Percentiles rank a stretch among this genome's conserved stretches.
phyloP scores from a whole-genome alignment of 2,113 vertebrate species.

The Lutjanus erythropterus region DNA sequence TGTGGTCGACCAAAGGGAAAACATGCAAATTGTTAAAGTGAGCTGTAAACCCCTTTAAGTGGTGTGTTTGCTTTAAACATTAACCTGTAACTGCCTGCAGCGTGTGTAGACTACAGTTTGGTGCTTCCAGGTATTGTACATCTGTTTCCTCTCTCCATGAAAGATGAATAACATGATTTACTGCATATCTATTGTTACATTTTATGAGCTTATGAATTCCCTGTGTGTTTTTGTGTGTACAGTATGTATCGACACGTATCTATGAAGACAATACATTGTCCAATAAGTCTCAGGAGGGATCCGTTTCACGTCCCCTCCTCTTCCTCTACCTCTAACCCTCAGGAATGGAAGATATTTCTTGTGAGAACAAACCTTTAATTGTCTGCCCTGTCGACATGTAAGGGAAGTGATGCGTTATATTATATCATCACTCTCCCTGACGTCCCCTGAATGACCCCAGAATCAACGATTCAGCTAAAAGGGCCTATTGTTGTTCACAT shows the following conservation, averaged over 20 bases:
- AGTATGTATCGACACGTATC: constrained; percentile 63
- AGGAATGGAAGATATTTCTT: constrained; percentile 77
- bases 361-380: constrained; percentile 84
- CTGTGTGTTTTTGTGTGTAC: constrained; percentile 35
- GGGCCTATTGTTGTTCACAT: constrained; percentile 69
- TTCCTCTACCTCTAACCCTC: constrained; percentile 53
- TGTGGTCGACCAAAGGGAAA: constrained; percentile 61
- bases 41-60: constrained; percentile 61
- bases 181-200: constrained; percentile 59
- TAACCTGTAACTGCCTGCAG: constrained; percentile 61
- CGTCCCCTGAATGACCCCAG: constrained; percentile 71
- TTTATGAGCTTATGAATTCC: constrained; percentile 58
- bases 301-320: constrained; percentile 64
- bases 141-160: constrained; percentile 71
- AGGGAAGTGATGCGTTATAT: constrained; percentile 82
- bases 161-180: constrained; percentile 61
- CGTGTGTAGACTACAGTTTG: constrained; percentile 34
- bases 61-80: constrained; percentile 69
- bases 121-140: constrained; percentile 78
- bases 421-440: constrained; percentile 77
- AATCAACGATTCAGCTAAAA: constrained; percentile 75
- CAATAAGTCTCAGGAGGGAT: constrained; percentile 60
- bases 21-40: constrained; percentile 69
- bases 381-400: constrained; percentile 73
- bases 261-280: constrained; percentile 65